Base-by-base conservation (phyloP, 2,113 vertebrate species). In the Ceuthmochares aereus region DNA sequence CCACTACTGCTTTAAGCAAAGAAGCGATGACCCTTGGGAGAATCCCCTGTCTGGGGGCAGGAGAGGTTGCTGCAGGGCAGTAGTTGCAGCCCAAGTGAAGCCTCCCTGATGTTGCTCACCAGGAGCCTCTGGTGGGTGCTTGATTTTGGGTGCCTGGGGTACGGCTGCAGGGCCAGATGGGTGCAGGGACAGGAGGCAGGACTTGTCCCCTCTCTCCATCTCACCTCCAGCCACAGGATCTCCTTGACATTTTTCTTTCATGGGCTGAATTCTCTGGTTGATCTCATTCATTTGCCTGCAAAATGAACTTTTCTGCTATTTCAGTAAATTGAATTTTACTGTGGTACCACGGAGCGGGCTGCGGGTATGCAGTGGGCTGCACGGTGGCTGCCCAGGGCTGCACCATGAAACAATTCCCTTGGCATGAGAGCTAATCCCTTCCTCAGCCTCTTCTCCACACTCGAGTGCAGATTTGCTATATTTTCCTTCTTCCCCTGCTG, bases 291-390 rank as follows among this genome's bases (percentile, higher is more conserved):
- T 9, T 49, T 47, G 62, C 16, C 18, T 20, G 12, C 42, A 14
- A 27, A 55, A 75, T 0, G 9, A 58, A n/a, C 5, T 34, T 67
- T 79, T n/a, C 47, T 79, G n/a, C 14, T 19, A 0, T 32, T 45
- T 22, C 29, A 42, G 12, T 19, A 70, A 32, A 20, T 22, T 1
- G 4, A 36, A 18, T 8, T 0, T 1, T 5, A 5, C 25, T 1
- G 6, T 5, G 20, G 12, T 20, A 12, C 11, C 9, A 6, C 8
- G 5, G 23, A 36, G 32, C 2, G 0, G 60, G 51, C 27, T 59
- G 32, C 13, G 51, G 66, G 26, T 8, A 7, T 40, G 54, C 64
- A 52, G 37, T 26, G 59, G 42, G 21, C 58, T 83, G 77, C 62
- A 3, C 0, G 9, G 23, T 13, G 15, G 27, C n/a, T 62, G 45